Conservation (phyloP, 2,797 vertebrate genomes). For the Sebastes oblongus region DNA sequence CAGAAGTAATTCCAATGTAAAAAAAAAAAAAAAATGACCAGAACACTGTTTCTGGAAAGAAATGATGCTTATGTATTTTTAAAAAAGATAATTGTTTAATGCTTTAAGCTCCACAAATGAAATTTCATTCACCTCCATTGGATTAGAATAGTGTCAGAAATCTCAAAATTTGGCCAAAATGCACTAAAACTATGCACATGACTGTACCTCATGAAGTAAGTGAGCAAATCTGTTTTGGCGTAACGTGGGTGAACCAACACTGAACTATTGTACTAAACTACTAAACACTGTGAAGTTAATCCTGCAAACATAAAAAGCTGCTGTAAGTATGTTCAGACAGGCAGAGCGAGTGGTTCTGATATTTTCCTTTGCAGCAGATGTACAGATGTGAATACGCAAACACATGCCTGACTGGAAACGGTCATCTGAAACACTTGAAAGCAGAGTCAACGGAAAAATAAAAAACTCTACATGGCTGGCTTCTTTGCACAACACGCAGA, state of each 20-base stretch:
- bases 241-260: not conserved
- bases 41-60: not conserved
- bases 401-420: conserved; percentile 24
- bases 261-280: not conserved
- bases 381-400: conserved; percentile 54
- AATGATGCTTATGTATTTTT: not conserved
- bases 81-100: not conserved
- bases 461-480: conserved; percentile 13
- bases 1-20: not conserved
- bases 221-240: not conserved
- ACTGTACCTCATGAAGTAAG: not conserved
- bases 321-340: not conserved
- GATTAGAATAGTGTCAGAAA: not conserved
- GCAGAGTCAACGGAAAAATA: conserved; percentile 42
- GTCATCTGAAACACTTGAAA: conserved; percentile 46
- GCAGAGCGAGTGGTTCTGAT: not conserved
- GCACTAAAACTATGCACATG: not conserved
- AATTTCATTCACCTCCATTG: not conserved
- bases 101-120: not conserved
- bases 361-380: conserved; percentile 44
- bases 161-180: not conserved
- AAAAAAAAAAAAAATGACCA: not conserved
- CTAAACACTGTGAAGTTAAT: not conserved
- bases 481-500: conserved; percentile 33
- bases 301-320: not conserved